Evolutionary conservation across 2,113 vertebrate species (phyloP), one percentile per base, ranked within the genome.

Genomic region (Anas platyrhynchos): DNA sequence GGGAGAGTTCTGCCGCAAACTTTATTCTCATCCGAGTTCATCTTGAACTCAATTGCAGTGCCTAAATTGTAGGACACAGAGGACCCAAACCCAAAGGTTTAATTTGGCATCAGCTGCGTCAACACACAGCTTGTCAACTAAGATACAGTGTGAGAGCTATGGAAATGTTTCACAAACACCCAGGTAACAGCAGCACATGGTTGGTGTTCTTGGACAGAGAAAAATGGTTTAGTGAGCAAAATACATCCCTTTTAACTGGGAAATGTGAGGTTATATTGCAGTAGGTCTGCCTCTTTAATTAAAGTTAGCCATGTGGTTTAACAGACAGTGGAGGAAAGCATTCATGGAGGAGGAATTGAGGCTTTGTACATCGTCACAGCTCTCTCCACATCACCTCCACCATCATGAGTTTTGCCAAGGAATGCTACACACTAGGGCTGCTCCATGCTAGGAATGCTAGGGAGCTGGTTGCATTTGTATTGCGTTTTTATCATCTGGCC

Each of bases 1-100:
- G 75, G 36, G 73, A 95, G 86, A 69, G 29, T 80, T 95, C 79
- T 87, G 89, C 44, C 72, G 41, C 34, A 92, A 93, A 88, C 68
- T 94, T 85, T 89, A 56, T 86, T 81, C 78, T 88, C 22, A 0
- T 72, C 91, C 77, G 87, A 76, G 32, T 86, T 71, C 32, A 67
- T 75, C 68, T 89, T 20, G 1, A 68, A 85, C 52, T 80, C 66
- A 79, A 2, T 56, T 59, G 43, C 32, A 66, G 9, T 52, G 62
- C 77, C 52, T 80, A 79, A 96, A 95, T 38, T 54, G 38, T 43
- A 78, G 29, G 61, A 36, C 66, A 86, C 25, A 92, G 59, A 88
- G 66, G 50, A 93, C 81, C 13, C 75, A 87, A 95, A 32, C 0
- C 2, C 22, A 65, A 34, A 84, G 36, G 17, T 74, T 95, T 92